These are phyloP conservation scores for Perizoma affinitatum DNA, from an alignment of 2,888 invertebrate genomes.

Conservation along the genomic window DNA sequence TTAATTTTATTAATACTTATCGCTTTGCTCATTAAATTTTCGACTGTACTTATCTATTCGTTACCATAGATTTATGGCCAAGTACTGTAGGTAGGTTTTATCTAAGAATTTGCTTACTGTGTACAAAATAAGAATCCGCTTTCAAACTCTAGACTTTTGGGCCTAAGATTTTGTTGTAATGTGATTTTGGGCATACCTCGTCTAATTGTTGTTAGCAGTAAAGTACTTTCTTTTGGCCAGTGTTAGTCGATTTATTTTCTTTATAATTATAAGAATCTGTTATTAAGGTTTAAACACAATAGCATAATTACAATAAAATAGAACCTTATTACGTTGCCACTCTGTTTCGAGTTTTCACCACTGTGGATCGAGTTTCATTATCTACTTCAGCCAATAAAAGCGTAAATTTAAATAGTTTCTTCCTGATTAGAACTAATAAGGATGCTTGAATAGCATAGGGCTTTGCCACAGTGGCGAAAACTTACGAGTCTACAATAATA, in stretches of 20 bases:
- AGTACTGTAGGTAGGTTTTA: slow-evolving; percentile 74
- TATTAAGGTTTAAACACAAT: slow-evolving; percentile 63
- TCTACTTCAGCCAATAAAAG: slow-evolving; percentile 30
- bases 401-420: slow-evolving; percentile 7
- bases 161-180: slow-evolving; percentile 58
- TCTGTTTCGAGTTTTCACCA: slow-evolving; percentile 47
- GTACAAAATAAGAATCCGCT: slow-evolving; percentile 69
- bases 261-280: slow-evolving; percentile 60
- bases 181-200: slow-evolving; percentile 51
- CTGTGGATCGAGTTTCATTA: slow-evolving; percentile 37
- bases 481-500: slow-evolving; percentile 50
- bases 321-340: slow-evolving; percentile 75
- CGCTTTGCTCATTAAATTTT: slow-evolving; percentile 70
- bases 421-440: slow-evolving; percentile 23
- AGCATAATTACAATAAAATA: slow-evolving; percentile 67
- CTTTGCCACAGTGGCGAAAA: slow-evolving; percentile 45
- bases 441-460: slow-evolving; percentile 1
- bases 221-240: slow-evolving; percentile 64
- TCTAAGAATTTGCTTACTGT: slow-evolving; percentile 68
- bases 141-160: slow-evolving; percentile 55
- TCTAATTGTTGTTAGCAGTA: slow-evolving; percentile 51
- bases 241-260: slow-evolving; percentile 63
- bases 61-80: slow-evolving; percentile 82
- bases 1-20: slow-evolving; percentile 42
- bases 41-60: slow-evolving; percentile 66